A percentile compares a stretch with the other conserved stretches of the same genome.
Evolutionary conservation across 2,113 vertebrate species (phyloP).

Genomic region (Charina bottae): DNA sequence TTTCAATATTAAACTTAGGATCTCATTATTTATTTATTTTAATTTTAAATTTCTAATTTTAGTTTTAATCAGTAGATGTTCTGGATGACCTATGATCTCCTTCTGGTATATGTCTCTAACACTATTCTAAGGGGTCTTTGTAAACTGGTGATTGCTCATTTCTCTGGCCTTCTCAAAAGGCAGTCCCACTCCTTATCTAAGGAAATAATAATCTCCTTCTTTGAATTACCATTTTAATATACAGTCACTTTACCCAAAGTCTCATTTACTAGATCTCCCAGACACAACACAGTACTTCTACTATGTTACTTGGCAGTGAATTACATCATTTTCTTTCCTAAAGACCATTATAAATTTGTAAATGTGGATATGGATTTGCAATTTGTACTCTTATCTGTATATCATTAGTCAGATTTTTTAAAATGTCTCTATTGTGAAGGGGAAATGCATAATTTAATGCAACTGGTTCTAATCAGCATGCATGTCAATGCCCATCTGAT

Average conservation of each 20-base stretch:
- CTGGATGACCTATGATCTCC: neutral
- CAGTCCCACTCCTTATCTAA: neutral
- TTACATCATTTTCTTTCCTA: conserved; percentile 1
- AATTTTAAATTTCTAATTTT: neutral
- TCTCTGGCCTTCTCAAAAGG: neutral
- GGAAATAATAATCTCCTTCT: conserved; percentile 29
- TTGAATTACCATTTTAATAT: conserved; percentile 33
- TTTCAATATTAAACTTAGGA: neutral
- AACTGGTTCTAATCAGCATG: conserved; percentile 65
- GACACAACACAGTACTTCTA: conserved; percentile 11
- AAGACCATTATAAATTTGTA: neutral
- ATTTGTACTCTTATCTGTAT: conserved; percentile 19
- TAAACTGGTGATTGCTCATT: conserved; percentile 1
- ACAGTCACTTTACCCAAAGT: conserved; percentile 21
- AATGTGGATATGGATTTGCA: neutral
- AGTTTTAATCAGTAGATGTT: neutral
- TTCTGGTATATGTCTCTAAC: neutral
- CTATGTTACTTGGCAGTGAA: neutral
- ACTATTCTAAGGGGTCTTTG: neutral
- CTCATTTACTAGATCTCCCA: conserved; percentile 16
- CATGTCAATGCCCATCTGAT: conserved; percentile 53
- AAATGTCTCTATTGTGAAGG: neutral
- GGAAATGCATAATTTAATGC: conserved; percentile 55
- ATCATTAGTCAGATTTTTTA: conserved; percentile 41
- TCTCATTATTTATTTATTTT: neutral